A percentile compares a stretch with the other conserved stretches of the same genome.
These are phyloP conservation scores for Chloroceryle aenea DNA, from an alignment of 2,113 vertebrate species.

Conservation along the genomic window DNA sequence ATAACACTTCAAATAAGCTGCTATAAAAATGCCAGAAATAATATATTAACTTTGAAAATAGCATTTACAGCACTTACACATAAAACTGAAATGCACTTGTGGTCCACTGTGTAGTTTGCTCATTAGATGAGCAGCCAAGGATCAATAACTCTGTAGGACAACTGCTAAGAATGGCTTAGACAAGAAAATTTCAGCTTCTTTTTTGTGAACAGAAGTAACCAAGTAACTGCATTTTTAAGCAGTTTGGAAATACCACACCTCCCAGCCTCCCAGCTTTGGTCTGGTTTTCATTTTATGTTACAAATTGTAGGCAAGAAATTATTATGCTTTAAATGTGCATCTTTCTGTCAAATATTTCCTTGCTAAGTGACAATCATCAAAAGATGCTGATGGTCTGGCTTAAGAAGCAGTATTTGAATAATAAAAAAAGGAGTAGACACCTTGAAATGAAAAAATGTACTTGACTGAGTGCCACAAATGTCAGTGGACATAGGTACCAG, in stretches of 20 bases:
- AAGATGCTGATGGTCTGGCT: neutral
- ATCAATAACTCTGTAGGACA: slow-evolving; percentile 57
- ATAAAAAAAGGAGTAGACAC: neutral
- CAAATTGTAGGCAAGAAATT: neutral
- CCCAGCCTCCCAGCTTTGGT: neutral
- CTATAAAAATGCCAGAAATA: slow-evolving; percentile 52
- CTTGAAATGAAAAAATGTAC: neutral
- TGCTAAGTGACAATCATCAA: neutral
- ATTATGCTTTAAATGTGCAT: neutral
- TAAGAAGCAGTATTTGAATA: neutral
- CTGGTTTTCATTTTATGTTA: neutral
- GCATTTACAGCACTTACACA: slow-evolving; percentile 32
- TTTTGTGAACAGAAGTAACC: neutral
- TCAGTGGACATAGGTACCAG: neutral
- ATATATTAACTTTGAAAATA: slow-evolving; percentile 61
- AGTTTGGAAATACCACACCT: neutral
- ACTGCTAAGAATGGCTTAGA: slow-evolving; percentile 15
- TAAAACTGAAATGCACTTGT: slow-evolving; percentile 61
- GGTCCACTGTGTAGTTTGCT: slow-evolving; percentile 49
- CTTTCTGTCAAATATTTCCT: neutral
- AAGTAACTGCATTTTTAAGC: neutral
- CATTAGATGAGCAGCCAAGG: slow-evolving; percentile 45
- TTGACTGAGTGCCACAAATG: neutral
- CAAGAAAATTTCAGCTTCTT: slow-evolving; percentile 14
- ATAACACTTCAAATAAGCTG: slow-evolving; percentile 66